Conservation (phyloP, 1,140 invertebrate genomes). For the Apolygus lucorum region DNA sequence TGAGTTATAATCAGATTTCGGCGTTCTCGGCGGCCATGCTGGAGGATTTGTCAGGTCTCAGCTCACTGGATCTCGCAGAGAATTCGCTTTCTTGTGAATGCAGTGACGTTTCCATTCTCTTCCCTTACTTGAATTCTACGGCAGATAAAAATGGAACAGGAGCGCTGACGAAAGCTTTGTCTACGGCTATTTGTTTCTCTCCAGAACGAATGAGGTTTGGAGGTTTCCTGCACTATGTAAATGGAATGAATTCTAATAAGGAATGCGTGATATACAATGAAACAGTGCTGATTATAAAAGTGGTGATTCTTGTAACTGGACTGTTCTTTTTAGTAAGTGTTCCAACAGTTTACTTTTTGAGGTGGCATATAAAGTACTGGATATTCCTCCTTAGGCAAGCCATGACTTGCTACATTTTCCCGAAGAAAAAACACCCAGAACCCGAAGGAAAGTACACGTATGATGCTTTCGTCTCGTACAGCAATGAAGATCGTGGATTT, state of each 20-base stretch:
- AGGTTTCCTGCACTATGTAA: neutral
- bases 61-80: neutral
- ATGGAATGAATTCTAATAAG: neutral
- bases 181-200: neutral
- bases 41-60: neutral
- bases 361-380: slow-evolving; percentile 24
- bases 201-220: neutral
- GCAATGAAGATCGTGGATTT: slow-evolving; percentile 51
- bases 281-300: neutral
- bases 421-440: neutral
- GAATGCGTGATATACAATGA: neutral
- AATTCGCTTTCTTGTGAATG: slow-evolving; percentile 22
- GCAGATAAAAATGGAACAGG: neutral
- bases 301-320: neutral
- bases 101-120: neutral
- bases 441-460: slow-evolving; percentile 41
- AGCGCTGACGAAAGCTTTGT: neutral
- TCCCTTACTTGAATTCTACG: neutral
- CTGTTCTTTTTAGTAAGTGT: neutral
- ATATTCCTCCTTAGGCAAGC: slow-evolving; percentile 8
- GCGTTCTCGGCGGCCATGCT: slow-evolving; percentile 18
- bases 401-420: neutral
- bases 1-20: slow-evolving; percentile 21
- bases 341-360: neutral
- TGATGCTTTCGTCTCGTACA: slow-evolving; percentile 59